phyloP scores from a whole-genome alignment of 2,888 invertebrate genomes.

The Drosophila bunnanda region DNA sequence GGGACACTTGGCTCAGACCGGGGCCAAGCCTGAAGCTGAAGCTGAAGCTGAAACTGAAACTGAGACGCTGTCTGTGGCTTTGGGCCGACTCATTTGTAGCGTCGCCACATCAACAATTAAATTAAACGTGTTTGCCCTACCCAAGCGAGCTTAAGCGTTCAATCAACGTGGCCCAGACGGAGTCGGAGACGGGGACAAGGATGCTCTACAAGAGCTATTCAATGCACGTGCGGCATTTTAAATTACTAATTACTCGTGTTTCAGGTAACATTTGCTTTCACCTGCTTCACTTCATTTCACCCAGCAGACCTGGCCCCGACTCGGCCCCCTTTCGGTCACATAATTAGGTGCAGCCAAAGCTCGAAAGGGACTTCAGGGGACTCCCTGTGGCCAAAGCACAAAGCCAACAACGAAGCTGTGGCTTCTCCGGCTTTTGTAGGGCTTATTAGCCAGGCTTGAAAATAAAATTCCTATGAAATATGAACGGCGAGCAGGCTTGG shows the following conservation, averaged over 20 bases:
- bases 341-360: conserved; percentile 48
- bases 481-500: background rate
- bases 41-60: conserved; percentile 8
- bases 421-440: conserved; percentile 19
- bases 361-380: conserved; percentile 11
- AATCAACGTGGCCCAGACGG: conserved; percentile 64
- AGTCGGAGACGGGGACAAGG: conserved; percentile 1
- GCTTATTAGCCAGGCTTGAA: conserved; percentile 15
- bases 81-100: conserved; percentile 65
- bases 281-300: background rate
- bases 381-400: conserved; percentile 1
- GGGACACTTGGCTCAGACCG: conserved; percentile 12
- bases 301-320: background rate
- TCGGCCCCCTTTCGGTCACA: conserved; percentile 35
- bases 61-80: conserved; percentile 36
- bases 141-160: conserved; percentile 70
- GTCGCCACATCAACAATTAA: conserved; percentile 78
- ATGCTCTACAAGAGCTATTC: conserved; percentile 54
- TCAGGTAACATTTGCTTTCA: conserved; percentile 48
- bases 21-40: background rate
- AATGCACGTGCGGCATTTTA: conserved; percentile 73
- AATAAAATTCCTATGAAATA: conserved; percentile 24
- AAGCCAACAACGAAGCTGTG: conserved; percentile 14
- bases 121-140: conserved; percentile 77
- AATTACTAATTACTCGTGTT: conserved; percentile 75